Base-by-base conservation (phyloP, 2,888 invertebrate species). In the Limenitis camilla region DNA sequence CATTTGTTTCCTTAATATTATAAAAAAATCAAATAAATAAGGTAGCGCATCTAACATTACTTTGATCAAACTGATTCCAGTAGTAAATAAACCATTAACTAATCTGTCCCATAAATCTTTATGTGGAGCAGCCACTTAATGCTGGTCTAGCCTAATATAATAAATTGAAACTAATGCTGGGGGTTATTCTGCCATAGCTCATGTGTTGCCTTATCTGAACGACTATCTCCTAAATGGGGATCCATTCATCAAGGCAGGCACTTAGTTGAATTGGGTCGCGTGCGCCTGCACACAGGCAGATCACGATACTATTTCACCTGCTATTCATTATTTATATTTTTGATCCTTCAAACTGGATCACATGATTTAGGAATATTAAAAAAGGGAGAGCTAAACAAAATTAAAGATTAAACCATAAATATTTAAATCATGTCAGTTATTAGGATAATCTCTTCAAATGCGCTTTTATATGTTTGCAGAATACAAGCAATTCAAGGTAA, bases 201-300 rank as follows among this genome's bases (percentile, higher is more conserved):
- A 56, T 58, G 55, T 53, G 52, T 41, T 40, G 55, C 52, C 59
- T 53, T 59, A 60, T 60, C 60, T 49, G 53, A 43, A 38, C 52
- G 40, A 49, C 46, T 53, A 56, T 59, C 60, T 56, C 51, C 46
- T 50, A 50, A 73, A 68, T 69, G 69, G 69, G 71, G 69, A 62
- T 67, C 69, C 71, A 78, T 79, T 76, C 73, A 72, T 81, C 78
- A 76, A 53, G 54, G 66, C 62, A 67, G 66, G 70, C 80, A 79
- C 77, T 81, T 76, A 78, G 69, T 57, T 45, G 63, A 78, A 78
- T 70, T 76, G 66, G 78, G 74, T 64, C 62, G 71, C 69, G 67
- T 60, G 71, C 64, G 69, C 71, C 59, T 60, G 64, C 66, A 56
- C 59, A 55, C 62, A 65, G 66, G 61, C 66, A 63, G 61, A 61